A percentile compares a stretch with the other conserved stretches of the same genome.
phyloP scores from a whole-genome alignment of 2,888 invertebrate genomes.

The Thecocarcelia acutangulata region DNA sequence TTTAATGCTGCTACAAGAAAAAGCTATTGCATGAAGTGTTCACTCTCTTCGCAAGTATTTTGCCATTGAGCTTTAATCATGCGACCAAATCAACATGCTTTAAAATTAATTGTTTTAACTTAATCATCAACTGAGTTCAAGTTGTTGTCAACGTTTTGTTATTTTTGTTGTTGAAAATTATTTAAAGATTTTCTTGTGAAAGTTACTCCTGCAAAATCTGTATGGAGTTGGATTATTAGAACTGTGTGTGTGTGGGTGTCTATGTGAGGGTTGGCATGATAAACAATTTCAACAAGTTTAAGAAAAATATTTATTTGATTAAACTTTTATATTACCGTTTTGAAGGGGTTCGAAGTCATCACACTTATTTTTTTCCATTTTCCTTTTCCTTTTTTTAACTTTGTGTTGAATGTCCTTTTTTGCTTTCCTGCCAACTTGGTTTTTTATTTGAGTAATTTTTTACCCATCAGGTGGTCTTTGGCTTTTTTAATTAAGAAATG shows the following conservation, averaged over 20 bases:
- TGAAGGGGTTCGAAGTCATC: conserved; percentile 8
- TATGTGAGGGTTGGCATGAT: not conserved
- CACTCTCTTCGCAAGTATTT: not conserved
- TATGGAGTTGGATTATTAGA: not conserved
- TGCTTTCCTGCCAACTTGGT: not conserved
- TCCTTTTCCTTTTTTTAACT: conserved; percentile 10
- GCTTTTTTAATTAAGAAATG: conserved; percentile 67
- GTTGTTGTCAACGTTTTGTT: conserved; percentile 13
- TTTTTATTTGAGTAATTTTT: conserved; percentile 46
- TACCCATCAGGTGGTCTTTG: conserved; percentile 65
- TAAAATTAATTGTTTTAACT: conserved; percentile 31
- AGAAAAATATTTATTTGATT: conserved; percentile 55
- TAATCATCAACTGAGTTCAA: conserved; percentile 12
- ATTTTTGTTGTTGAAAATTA: not conserved
- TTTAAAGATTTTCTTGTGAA: conserved; percentile 2
- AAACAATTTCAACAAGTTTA: conserved; percentile 3
- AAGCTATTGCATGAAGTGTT: too few relatives aligned
- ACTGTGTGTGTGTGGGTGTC: too few relatives aligned
- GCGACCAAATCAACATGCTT: conserved; percentile 3
- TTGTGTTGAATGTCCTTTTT: not conserved
- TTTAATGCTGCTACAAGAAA: too few relatives aligned
- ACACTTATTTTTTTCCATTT: not conserved
- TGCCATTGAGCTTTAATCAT: not conserved
- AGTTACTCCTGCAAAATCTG: conserved; percentile 2
- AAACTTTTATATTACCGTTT: conserved; percentile 47